Conservation (phyloP, 64 coral and sea anemone species). For the Montipora cactus region DNA sequence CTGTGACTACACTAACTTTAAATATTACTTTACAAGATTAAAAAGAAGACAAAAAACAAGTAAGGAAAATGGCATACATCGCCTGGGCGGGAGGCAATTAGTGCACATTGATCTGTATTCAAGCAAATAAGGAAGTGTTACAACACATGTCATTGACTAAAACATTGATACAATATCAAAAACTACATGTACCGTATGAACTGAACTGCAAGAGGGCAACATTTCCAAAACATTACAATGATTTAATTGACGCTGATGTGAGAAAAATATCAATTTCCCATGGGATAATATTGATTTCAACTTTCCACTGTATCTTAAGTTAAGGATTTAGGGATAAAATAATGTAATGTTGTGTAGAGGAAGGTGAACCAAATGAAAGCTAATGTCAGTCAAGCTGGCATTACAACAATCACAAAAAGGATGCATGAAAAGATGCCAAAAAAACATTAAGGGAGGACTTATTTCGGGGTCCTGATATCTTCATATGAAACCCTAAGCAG, state of each 20-base stretch:
- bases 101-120: conserved; percentile 92
- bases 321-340: not conserved
- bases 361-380: too few species aligned
- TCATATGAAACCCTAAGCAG: too few species aligned
- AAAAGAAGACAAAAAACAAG: conserved; percentile 88
- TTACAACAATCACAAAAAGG: too few species aligned
- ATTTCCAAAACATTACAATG: not conserved
- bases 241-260: not conserved
- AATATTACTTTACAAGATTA: conserved; percentile 25
- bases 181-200: not conserved
- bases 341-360: too few species aligned
- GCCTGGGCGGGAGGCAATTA: conserved; percentile 85
- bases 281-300: not conserved
- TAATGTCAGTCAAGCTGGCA: too few species aligned
- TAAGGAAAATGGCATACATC: conserved; percentile 96
- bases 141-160: conserved; percentile 19
- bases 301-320: not conserved
- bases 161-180: conserved; percentile 35
- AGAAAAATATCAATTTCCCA: not conserved
- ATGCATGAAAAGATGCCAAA: too few species aligned
- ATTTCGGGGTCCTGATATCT: too few species aligned
- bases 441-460: too few species aligned
- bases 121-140: conserved; percentile 76
- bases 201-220: not conserved
- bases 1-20: too few species aligned